Evolutionary conservation across 2,888 invertebrate species (phyloP), one percentile per base, ranked within the genome.

Genomic region (Nemotelus pantherinus): DNA sequence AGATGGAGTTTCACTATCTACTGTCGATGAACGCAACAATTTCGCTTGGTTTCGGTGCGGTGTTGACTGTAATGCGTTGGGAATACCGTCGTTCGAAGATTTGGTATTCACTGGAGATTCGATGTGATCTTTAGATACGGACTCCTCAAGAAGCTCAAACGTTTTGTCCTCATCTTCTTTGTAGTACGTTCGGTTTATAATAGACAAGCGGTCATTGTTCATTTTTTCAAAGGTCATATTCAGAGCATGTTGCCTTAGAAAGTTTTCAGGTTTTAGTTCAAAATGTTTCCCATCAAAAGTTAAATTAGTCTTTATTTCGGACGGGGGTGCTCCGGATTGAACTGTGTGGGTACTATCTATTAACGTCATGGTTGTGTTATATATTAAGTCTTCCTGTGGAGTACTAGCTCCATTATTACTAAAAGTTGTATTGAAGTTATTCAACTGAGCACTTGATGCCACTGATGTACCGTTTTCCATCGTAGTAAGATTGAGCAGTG

Each of bases 301-400:
- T 5, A 44, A 39, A 65, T 76, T 64, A n/a, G 55, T 7, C 10
- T 53, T 64, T 5, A n/a, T 47, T 9, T 76, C 65, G 25, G 25
- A 9, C 2, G 41, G 55, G 25, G 43, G 3, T 53, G 7, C 39
- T 10, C 43, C 55, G 3, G 50, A 4, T 43, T 65, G 64, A 43
- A 55, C 50, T 45, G 57, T n/a, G 82, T 83, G 80, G 79, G 83
- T 83, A 64, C 81, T 86, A 76, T 85, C 85, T 25, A 86, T 83
- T 76, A 86, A 79, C 80, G 84, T 85, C 70, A 85, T 84, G 7
- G 85, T 85, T 9, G 84, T 85, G 77, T 86, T 85, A 44, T 83
- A 84, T 60, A 86, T 85, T 81, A 85, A 84, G 57, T 86, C 86
- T 68, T 86, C 84, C 9, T 41, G 71, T 67, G 68, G 47, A 7